Evolutionary conservation across 1,140 invertebrate species (phyloP).

Genomic region (Euura lappo): DNA sequence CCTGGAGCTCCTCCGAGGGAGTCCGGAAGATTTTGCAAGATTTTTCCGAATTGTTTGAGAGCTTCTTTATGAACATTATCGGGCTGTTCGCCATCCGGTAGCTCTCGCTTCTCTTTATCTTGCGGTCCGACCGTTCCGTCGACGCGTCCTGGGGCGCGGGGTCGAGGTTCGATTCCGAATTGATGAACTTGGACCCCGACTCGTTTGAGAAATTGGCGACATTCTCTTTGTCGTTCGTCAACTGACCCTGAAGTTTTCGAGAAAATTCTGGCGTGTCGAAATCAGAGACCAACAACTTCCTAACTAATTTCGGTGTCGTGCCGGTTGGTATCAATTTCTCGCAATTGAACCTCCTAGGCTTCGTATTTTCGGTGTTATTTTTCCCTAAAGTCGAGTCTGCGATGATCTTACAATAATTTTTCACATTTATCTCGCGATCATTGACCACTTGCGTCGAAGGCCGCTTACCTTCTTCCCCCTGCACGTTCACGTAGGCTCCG

Average conservation of each 20-base stretch:
- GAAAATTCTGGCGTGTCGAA: conserved; percentile 40
- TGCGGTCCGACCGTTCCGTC: conserved; percentile 37
- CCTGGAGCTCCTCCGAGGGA: conserved; percentile 59
- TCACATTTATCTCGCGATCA: conserved; percentile 42
- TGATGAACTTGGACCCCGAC: background rate
- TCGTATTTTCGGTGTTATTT: conserved; percentile 11
- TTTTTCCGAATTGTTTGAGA: conserved; percentile 43
- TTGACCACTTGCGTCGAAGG: conserved; percentile 62
- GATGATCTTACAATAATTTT: too few species aligned
- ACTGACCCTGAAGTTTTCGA: conserved; percentile 16
- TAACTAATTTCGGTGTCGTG: conserved; percentile 49
- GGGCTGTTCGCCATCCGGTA: conserved; percentile 83
- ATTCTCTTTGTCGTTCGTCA: background rate
- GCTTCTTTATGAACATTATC: conserved; percentile 63
- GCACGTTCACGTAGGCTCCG: conserved; percentile 75
- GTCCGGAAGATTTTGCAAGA: conserved; percentile 53
- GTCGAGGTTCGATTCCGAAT: background rate
- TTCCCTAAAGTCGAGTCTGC: background rate
- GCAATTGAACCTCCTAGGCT: conserved; percentile 30
- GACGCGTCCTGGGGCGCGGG: background rate
- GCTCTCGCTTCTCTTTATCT: conserved; percentile 83
- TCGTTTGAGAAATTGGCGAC: conserved; percentile 1
- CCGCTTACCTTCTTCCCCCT: conserved; percentile 68
- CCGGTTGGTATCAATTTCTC: conserved; percentile 37
- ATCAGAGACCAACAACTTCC: conserved; percentile 46